A percentile compares a stretch with the other conserved stretches of the same genome.
Conservation (phyloP, 2,797 vertebrate genomes). For the Neosilurus mollespiculum region DNA sequence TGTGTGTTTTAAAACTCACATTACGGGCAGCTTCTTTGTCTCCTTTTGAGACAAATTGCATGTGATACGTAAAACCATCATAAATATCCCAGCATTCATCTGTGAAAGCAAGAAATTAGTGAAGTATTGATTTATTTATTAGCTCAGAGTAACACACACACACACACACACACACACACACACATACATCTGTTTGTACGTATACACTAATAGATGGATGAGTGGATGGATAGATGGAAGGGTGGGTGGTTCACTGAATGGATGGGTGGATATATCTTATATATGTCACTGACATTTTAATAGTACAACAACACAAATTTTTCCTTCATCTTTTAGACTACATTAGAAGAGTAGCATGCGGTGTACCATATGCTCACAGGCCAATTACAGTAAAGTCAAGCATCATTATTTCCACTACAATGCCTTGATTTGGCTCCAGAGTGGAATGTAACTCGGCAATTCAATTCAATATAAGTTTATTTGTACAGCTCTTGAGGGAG, state of each 20-base stretch:
- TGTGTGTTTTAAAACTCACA: conserved; percentile 79
- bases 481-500: background rate
- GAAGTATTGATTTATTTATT: conserved; percentile 12
- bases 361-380: conserved; percentile 2
- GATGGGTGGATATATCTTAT: background rate
- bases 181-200: background rate
- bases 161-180: background rate
- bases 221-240: background rate
- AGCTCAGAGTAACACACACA: background rate
- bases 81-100: conserved; percentile 94
- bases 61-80: conserved; percentile 88
- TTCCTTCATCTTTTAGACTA: background rate
- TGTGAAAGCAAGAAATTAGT: conserved; percentile 61
- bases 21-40: conserved; percentile 89
- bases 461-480: background rate
- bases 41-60: conserved; percentile 93
- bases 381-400: conserved; percentile 15
- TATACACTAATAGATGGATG: background rate
- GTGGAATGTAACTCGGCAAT: background rate
- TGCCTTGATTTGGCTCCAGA: background rate
- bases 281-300: background rate
- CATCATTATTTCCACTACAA: conserved; percentile 9
- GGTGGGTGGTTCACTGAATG: background rate
- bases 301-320: background rate
- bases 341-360: background rate